Evolutionary conservation across 2,797 vertebrate genomes (phyloP).

Genomic region (Oophaga sylvatica): DNA sequence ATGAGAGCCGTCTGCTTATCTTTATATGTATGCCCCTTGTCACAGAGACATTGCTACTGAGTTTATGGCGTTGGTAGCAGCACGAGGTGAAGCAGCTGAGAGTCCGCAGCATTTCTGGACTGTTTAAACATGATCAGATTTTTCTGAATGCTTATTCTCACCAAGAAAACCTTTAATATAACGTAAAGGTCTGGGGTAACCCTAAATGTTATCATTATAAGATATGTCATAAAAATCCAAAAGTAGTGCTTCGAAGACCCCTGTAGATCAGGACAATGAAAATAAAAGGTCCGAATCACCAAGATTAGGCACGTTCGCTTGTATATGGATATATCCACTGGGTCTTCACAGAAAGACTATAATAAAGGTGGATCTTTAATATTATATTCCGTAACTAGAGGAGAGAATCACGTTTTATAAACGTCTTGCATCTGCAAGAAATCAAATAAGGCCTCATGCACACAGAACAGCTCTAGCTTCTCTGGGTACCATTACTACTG

Average conservation of each 20-base stretch:
- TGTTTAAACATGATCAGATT: slow-evolving; percentile 37
- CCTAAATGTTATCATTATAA: neutral
- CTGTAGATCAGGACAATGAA: neutral
- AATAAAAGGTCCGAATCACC: no score
- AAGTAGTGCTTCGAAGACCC: no score
- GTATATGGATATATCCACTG: no score
- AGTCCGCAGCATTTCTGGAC: slow-evolving; percentile 1
- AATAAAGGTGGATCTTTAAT: no score
- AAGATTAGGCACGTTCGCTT: no score
- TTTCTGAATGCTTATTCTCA: neutral
- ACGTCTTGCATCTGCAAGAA: no score
- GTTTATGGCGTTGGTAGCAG: neutral
- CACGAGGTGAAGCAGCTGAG: neutral
- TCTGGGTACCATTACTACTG: no score
- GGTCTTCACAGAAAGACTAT: no score
- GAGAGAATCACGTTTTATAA: no score
- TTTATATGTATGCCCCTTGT: neutral
- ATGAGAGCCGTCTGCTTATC: neutral
- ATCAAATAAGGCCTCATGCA: no score
- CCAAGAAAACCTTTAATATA: neutral
- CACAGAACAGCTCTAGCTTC: no score
- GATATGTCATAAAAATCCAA: neutral
- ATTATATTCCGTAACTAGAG: no score
- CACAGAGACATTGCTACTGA: neutral
- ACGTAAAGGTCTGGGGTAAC: neutral